Evolutionary conservation across 2,797 vertebrate genomes (phyloP), one percentile per base, ranked within the genome.

Genomic region (Muraenolepis orangiensis): DNA sequence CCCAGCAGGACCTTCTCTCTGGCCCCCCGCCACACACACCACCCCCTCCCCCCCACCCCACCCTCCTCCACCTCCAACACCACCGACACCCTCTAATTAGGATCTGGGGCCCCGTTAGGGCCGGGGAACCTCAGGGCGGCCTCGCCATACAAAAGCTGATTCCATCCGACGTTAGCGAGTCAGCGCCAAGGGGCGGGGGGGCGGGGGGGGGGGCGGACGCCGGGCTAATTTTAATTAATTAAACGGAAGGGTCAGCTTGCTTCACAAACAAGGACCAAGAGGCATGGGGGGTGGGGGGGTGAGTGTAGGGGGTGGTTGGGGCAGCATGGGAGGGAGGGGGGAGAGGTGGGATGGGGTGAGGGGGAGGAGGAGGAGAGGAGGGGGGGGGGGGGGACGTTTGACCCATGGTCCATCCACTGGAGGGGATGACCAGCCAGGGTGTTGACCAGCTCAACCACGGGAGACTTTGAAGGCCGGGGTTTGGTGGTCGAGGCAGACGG

Each of bases 161-260:
- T 93, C 88, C 80, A 92, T 92, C 90, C 88, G 93, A 94, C 89
- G 90, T 93, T n/a, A 94, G 94, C 91, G 93, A 94, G 92, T 94
- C 93, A 92, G 88, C 93, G 93, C 91, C 91, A 88, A 84, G 87
- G 93, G 64, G 3, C 23, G 3, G n/a, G n/a, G n/a, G n/a, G n/a
- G n/a, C n/a, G n/a, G n/a, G n/a, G n/a, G n/a, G n/a, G n/a, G n/a
- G n/a, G n/a, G 64, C 23, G 92, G 92, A 93, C 84, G 82, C 90
- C 90, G 92, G 93, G 92, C 91, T 94, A 93, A 93, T 94, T 94
- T 94, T 93, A 94, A 94, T 94, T 94, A 94, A 94, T 91, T 91
- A 91, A 93, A 94, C 80, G 86, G 88, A 90, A 91, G 91, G 92
- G 91, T 92, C 91, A 92, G 89, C 85, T 88, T 80, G 74, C 88